Base-by-base conservation (phyloP, 2,797 vertebrate genomes). In the Notoglanidium macrostoma region DNA sequence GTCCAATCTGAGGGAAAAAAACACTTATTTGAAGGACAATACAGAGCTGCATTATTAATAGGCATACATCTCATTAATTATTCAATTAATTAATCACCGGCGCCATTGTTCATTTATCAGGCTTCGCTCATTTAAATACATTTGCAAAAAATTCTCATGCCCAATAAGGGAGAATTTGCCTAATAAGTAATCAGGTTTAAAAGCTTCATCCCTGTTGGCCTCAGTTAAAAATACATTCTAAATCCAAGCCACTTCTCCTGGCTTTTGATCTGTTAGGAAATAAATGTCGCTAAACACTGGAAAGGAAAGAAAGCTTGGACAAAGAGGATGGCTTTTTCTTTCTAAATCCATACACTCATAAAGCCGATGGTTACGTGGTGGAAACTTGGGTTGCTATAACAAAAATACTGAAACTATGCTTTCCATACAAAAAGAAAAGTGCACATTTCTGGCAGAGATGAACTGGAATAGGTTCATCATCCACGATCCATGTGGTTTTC, bases 401-500 rank as follows among this genome's bases (percentile, higher is more conserved):
- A 44, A 49, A 49, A 72, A 29, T 12, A 54, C 21, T 17, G n/a
- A 44, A 83, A 73, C 57, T 54, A 54, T 57, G 63, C 44, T 74
- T 82, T 63, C 65, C 85, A 82, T 44, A 51, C 61, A 77, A 63
- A 90, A 80, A 83, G 70, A 7, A 63, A 76, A 84, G 59, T 55
- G 74, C 67, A 84, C 73, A 80, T 61, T 44, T 80, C 55, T 86
- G 88, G 87, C 89, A 90, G 35, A 26, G 90, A 91, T 89, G 83
- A 89, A 91, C 91, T 94, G 93, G 93, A 94, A 90, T 89, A 87
- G 89, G 91, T 94, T 94, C 93, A 93, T 94, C 91, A 65, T 82
- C 79, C 40, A 63, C 92, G 94, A 95, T 93, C 95, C 92, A 94
- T 94, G 94, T 95, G 93, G 94, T 92, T 94, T 92, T 94, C 94